Evolutionary conservation across 2,888 invertebrate species (phyloP).

Genomic region (Incurvaria masculella): DNA sequence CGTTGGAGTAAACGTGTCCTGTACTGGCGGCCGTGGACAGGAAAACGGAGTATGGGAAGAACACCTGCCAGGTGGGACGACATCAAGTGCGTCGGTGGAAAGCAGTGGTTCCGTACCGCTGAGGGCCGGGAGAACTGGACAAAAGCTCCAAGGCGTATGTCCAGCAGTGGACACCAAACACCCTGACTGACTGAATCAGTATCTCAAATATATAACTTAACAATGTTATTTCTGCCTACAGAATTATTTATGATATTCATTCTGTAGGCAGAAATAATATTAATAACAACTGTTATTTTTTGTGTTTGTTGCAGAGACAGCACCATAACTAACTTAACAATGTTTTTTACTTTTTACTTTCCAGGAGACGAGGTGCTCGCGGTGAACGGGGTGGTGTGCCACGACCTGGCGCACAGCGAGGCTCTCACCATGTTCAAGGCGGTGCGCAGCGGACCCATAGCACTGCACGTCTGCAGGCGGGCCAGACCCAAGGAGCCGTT

Average conservation of each 20-base stretch:
- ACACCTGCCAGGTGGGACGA: no score
- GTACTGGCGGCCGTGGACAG: no score
- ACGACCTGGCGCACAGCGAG: conserved; percentile 76
- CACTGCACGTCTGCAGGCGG: conserved; percentile 69
- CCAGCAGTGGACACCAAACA: no score
- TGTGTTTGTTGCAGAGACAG: no score
- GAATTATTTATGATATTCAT: no score
- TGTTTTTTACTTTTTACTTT: conserved; percentile 22
- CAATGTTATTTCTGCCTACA: no score
- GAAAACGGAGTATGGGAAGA: no score
- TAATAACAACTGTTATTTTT: neutral
- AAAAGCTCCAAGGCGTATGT: neutral
- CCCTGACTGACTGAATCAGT: neutral
- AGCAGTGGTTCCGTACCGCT: no score
- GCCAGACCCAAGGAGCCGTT: conserved; percentile 40
- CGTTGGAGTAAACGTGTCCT: no score
- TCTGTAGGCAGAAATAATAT: no score
- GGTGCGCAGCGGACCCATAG: conserved; percentile 72
- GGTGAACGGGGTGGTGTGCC: conserved; percentile 76
- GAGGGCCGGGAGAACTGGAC: no score
- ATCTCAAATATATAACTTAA: neutral
- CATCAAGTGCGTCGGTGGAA: no score
- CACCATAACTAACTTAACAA: neutral
- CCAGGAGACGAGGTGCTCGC: conserved; percentile 78
- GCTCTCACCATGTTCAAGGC: conserved; percentile 78